A percentile compares a stretch with the other conserved stretches of the same genome.
Evolutionary conservation across 2,888 invertebrate species (phyloP).

Genomic region (Dusona sp.): DNA sequence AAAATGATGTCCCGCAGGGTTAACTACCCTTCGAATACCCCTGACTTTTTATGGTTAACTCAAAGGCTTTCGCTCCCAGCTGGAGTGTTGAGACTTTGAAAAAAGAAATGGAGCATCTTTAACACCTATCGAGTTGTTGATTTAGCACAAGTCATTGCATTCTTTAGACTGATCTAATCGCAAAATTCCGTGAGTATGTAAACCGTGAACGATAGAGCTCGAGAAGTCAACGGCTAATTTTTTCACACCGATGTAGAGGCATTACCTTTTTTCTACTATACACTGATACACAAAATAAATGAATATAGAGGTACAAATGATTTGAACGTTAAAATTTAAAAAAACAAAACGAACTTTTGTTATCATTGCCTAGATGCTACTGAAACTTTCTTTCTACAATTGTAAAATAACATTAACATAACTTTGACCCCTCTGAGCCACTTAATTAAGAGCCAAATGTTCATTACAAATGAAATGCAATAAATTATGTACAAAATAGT

Average conservation of each 20-base stretch:
- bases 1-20: conserved; percentile 57
- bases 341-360: neutral
- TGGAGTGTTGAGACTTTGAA: conserved; percentile 5
- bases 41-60: conserved; percentile 40
- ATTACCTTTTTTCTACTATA: neutral
- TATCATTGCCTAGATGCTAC: neutral
- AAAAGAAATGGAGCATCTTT: conserved; percentile 29
- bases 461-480: conserved; percentile 28
- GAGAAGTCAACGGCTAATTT: too few relatives aligned
- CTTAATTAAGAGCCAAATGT: neutral
- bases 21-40: conserved; percentile 77
- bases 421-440: neutral
- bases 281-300: neutral
- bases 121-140: neutral
- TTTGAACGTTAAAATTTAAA: neutral
- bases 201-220: neutral
- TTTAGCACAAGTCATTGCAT: neutral
- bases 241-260: too few relatives aligned
- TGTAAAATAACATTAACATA: neutral
- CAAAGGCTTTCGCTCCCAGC: conserved; percentile 14
- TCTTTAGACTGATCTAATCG: neutral
- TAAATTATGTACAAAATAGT: conserved; percentile 25
- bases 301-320: neutral
- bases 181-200: neutral
- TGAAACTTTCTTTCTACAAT: neutral